Base-by-base conservation (phyloP, 2,888 invertebrate genomes). In the Drosophila borealis region DNA sequence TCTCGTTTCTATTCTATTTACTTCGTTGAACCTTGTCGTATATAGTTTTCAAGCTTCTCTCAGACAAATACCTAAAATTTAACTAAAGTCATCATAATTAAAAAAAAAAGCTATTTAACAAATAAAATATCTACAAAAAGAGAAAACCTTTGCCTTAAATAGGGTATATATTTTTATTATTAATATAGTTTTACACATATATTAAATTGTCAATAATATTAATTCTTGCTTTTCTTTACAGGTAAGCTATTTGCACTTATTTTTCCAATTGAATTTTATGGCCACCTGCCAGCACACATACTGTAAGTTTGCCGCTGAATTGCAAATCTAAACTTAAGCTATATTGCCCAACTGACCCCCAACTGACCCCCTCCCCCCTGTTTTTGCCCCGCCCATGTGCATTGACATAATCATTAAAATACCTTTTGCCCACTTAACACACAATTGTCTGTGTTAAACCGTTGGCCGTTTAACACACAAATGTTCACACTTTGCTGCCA, bases 401-500 rank as follows among this genome's bases (percentile, higher is more conserved):
- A 11, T 14, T 49, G 25, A 39, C 55, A 57, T 46, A 42, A 67
- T 67, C 74, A 74, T 78, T 74, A 74, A 74, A 74, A 68, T 78
- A 56, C 57, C 55, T 74, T 62, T 29, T 53, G 82, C 46, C 44
- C 80, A 74, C 62, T 78, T 78, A 79, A 70, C 71, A 80, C 68
- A 68, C 68, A 80, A 79, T 79, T 75, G 82, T 79, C 50, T 82
- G 78, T 68, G 82, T 68, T 78, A 70, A 82, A 68, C 48, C 76
- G 80, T 67, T 75, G 63, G 54, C 78, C 86, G 79, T 71, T 88
- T 81, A 81, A 89, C 78, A 90, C 87, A 89, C 88, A 89, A 88
- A 85, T 87, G 87, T 88, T 87, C 87, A 87, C 80, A 81, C 88
- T 89, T 83, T 90, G 83, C 78, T 69, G 74, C 46, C 70, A 81